A percentile compares a stretch with the other conserved stretches of the same genome.
phyloP scores from a whole-genome alignment of 2,888 invertebrate genomes.

The Gymnocheta viridis region DNA sequence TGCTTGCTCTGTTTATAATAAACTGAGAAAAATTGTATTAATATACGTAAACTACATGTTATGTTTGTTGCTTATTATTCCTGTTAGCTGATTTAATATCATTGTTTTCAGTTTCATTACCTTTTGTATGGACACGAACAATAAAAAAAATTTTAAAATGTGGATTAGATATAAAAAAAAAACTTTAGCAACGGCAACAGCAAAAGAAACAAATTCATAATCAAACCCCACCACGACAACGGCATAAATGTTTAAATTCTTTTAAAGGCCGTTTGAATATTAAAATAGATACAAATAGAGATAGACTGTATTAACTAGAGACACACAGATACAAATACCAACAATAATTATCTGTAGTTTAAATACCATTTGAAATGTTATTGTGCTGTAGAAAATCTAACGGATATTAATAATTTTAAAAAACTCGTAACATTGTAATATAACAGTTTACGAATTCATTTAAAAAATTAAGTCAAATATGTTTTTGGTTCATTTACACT shows the following conservation, averaged over 20 bases:
- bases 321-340: constrained; percentile 2
- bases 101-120: constrained; percentile 67
- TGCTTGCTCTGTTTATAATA: constrained; percentile 63
- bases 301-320: not conserved
- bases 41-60: constrained; percentile 43
- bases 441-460: constrained; percentile 35
- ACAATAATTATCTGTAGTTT: not conserved
- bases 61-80: constrained; percentile 29
- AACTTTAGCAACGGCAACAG: constrained; percentile 14
- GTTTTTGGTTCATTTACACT: constrained; percentile 8
- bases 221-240: constrained; percentile 24
- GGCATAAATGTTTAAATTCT: constrained; percentile 69
- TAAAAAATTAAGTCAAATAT: not conserved
- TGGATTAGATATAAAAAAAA: constrained; percentile 47
- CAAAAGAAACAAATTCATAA: not conserved
- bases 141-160: constrained; percentile 16
- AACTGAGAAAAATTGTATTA: constrained; percentile 35
- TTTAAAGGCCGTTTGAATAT: constrained; percentile 71
- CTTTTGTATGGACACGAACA: constrained; percentile 39
- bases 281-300: constrained; percentile 17
- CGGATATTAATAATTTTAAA: constrained; percentile 60
- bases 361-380: constrained; percentile 3
- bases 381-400: constrained; percentile 45
- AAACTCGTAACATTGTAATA: constrained; percentile 41
- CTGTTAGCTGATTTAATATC: constrained; percentile 55